Evolutionary conservation across 2,113 vertebrate genomes (phyloP).

Genomic region (Pomatorhinus ruficollis): DNA sequence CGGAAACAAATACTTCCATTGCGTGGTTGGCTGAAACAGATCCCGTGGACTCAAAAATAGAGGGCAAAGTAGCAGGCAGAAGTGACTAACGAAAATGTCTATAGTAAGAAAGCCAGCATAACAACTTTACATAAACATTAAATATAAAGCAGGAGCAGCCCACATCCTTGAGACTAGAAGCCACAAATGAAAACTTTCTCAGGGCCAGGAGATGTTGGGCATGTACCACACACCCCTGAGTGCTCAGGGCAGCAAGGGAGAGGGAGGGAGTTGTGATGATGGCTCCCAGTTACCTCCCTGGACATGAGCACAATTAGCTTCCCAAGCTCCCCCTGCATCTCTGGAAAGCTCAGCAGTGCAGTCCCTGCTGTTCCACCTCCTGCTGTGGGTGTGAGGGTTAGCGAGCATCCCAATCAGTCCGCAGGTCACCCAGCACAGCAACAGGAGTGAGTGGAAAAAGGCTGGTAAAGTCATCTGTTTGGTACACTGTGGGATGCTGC

Average conservation of each 20-base stretch:
- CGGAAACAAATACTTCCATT: background rate
- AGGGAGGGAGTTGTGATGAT: rapidly evolving
- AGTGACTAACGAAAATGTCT: background rate
- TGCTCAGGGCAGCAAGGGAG: background rate
- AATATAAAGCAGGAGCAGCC: background rate
- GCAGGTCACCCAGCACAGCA: background rate
- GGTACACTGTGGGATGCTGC: too few relatives aligned
- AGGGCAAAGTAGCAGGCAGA: background rate
- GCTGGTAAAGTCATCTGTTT: background rate
- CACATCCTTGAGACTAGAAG: background rate
- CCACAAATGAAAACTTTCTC: background rate
- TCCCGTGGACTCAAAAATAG: background rate
- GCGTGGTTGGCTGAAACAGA: background rate
- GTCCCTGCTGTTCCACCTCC: background rate
- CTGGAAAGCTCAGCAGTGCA: background rate
- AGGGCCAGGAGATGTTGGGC: background rate
- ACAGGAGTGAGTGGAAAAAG: background rate
- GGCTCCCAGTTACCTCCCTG: background rate
- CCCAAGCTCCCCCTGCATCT: background rate
- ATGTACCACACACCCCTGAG: background rate
- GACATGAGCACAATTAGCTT: background rate
- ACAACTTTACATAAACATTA: background rate
- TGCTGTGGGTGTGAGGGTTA: background rate
- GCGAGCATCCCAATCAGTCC: rapidly evolving
- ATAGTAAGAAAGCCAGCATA: conserved; percentile 4